Conservation (phyloP, 2,113 vertebrate genomes). For the Chionomys nivalis region DNA sequence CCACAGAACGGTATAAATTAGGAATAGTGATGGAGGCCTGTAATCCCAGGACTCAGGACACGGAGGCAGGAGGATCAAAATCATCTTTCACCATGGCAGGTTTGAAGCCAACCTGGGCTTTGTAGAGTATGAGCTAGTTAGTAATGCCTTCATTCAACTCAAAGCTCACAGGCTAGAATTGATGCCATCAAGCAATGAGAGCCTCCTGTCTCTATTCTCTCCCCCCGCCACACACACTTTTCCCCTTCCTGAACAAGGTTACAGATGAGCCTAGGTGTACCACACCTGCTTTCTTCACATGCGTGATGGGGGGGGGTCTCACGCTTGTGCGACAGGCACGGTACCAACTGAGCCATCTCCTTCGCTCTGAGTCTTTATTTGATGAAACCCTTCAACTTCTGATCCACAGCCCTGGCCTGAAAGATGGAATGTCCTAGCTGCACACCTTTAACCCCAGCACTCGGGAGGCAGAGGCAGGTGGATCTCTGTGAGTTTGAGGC, state of each 20-base stretch:
- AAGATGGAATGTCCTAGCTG: not conserved
- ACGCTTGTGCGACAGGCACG: too few species aligned
- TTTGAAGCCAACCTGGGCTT: not conserved
- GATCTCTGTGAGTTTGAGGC: too few species aligned
- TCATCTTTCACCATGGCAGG: not conserved
- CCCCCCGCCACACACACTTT: too few species aligned
- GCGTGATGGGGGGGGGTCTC: too few species aligned
- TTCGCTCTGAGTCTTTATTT: not conserved
- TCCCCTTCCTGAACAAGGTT: not conserved
- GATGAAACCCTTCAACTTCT: not conserved
- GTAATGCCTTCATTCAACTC: not conserved
- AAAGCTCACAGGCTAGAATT: not conserved
- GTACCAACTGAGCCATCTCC: not conserved
- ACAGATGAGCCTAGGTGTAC: too few species aligned
- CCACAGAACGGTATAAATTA: not conserved
- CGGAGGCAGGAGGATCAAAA: not conserved
- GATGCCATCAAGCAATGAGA: not conserved
- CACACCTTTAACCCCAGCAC: too few species aligned
- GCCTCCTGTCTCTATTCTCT: not conserved
- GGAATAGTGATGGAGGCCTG: not conserved
- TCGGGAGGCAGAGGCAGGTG: too few species aligned
- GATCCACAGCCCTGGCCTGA: not conserved
- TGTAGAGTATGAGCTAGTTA: not conserved
- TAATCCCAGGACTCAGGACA: not conserved
- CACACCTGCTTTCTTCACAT: not conserved